phyloP scores from a whole-genome alignment of 2,888 invertebrate species.

The Latrodectus hesperus region DNA sequence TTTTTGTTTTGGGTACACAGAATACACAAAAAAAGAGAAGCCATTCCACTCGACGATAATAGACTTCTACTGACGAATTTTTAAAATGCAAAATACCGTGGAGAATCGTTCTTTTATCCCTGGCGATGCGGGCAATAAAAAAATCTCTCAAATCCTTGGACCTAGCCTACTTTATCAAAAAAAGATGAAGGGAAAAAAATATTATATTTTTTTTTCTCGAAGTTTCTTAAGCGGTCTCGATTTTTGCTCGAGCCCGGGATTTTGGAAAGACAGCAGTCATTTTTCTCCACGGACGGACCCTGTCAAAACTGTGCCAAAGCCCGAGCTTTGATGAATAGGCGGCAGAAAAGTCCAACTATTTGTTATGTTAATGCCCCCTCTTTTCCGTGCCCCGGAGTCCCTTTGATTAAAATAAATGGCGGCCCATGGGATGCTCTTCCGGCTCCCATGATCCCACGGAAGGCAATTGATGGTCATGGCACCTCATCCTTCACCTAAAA shows the following conservation, averaged over 20 bases:
- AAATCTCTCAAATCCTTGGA: slow-evolving; percentile 34
- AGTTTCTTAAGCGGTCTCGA: slow-evolving; percentile 44
- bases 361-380: slow-evolving; percentile 66
- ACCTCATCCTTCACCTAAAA: slow-evolving; percentile 53
- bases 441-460: slow-evolving; percentile 56
- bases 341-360: slow-evolving; percentile 61
- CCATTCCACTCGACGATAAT: slow-evolving; percentile 23
- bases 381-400: slow-evolving; percentile 15
- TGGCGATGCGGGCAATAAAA: slow-evolving; percentile 16
- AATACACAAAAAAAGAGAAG: slow-evolving; percentile 10
- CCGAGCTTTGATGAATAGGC: slow-evolving; percentile 44
- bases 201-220: slow-evolving; percentile 7
- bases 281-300: slow-evolving; percentile 61
- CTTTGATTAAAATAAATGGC: slow-evolving; percentile 66
- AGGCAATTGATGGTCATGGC: slow-evolving; percentile 61
- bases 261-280: slow-evolving; percentile 30
- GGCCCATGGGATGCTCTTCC: slow-evolving; percentile 45
- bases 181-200: slow-evolving; percentile 20
- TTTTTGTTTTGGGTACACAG: neutral
- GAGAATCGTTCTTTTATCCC: slow-evolving; percentile 45
- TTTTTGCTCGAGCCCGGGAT: slow-evolving; percentile 59
- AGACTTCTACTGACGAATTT: slow-evolving; percentile 4
- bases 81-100: slow-evolving; percentile 54
- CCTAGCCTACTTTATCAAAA: slow-evolving; percentile 51
- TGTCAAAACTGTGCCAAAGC: slow-evolving; percentile 68